Evolutionary conservation across 92 coral and sea anemone genomes (phyloP).

Genomic region (Palythoa grandis): DNA sequence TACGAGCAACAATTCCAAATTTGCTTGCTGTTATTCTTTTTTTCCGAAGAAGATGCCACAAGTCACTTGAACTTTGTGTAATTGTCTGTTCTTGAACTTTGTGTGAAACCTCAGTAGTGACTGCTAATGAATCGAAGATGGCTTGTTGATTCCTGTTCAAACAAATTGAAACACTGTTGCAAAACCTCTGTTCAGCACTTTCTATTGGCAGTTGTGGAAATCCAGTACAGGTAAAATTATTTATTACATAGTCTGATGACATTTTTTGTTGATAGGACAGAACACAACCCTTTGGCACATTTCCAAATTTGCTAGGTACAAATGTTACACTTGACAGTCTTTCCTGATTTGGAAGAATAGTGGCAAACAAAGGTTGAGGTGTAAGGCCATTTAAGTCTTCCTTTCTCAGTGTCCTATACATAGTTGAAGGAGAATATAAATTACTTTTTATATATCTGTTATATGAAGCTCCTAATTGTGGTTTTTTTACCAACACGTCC

Average conservation of each 20-base stretch:
- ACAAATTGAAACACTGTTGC: conserved; percentile 37
- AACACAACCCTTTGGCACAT: conserved; percentile 51
- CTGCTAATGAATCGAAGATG: conserved; percentile 37
- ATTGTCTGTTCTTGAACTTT: conserved; percentile 51
- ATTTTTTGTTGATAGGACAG: conserved; percentile 51
- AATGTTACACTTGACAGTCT: conserved; percentile 30
- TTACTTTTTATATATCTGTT: conserved; percentile 48
- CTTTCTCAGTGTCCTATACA: conserved; percentile 42
- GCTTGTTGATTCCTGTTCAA: conserved; percentile 38
- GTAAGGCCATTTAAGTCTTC: conserved; percentile 33
- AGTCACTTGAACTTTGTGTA: conserved; percentile 48
- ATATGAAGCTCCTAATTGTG: conserved; percentile 37
- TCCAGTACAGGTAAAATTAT: conserved; percentile 53
- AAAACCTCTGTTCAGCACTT: conserved; percentile 26
- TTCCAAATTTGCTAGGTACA: conserved; percentile 52
- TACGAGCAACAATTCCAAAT: conserved; percentile 55
- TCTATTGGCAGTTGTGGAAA: conserved; percentile 47
- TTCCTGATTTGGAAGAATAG: conserved; percentile 27
- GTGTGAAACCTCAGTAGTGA: conserved; percentile 8
- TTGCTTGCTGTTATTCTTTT: conserved; percentile 72
- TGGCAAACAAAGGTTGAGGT: conserved; percentile 39
- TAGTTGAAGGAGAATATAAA: conserved; percentile 49
- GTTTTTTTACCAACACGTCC: conserved; percentile 49
- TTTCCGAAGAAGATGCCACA: conserved; percentile 58
- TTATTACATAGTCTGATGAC: conserved; percentile 49